phyloP scores from a whole-genome alignment of 2,797 vertebrate species.

The Coregonus suidteri region DNA sequence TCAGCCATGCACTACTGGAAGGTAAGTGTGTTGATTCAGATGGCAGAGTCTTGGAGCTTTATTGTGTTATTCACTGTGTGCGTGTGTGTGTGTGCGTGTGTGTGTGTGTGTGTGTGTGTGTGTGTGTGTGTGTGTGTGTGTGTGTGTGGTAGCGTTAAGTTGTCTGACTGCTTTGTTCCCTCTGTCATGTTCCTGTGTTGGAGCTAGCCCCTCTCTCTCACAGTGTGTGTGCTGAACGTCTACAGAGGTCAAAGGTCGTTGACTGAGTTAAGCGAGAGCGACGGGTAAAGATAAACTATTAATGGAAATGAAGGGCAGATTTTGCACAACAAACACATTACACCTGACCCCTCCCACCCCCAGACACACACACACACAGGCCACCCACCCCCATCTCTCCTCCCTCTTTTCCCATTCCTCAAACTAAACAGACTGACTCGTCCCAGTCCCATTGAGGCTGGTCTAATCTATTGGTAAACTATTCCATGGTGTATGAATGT shows the following conservation, averaged over 20 bases:
- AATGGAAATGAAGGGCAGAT: background rate
- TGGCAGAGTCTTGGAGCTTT: slow-evolving; percentile 57
- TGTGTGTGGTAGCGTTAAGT: background rate
- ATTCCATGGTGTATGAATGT: background rate
- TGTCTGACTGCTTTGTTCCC: slow-evolving; percentile 19
- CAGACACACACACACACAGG: background rate
- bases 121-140: slow-evolving; percentile 32
- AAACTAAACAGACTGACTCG: background rate
- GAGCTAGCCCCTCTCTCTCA: slow-evolving; percentile 8
- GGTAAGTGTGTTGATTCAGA: slow-evolving; percentile 62
- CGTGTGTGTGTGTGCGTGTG: background rate
- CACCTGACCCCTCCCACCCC: background rate
- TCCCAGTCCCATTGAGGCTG: background rate
- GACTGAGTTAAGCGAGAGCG: slow-evolving; percentile 23
- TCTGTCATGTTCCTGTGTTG: slow-evolving; percentile 3
- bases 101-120: slow-evolving; percentile 29
- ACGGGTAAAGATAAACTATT: slow-evolving; percentile 5
- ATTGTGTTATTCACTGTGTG: slow-evolving; percentile 64
- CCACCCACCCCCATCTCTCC: background rate
- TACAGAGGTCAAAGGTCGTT: slow-evolving; percentile 2
- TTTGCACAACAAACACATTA: background rate
- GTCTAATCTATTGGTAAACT: background rate
- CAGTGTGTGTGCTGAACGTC: slow-evolving; percentile 18
- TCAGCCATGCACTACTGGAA: slow-evolving; percentile 38
- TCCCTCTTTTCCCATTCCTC: background rate